phyloP scores from a whole-genome alignment of 2,888 invertebrate genomes.

The Melanophora roralis region DNA sequence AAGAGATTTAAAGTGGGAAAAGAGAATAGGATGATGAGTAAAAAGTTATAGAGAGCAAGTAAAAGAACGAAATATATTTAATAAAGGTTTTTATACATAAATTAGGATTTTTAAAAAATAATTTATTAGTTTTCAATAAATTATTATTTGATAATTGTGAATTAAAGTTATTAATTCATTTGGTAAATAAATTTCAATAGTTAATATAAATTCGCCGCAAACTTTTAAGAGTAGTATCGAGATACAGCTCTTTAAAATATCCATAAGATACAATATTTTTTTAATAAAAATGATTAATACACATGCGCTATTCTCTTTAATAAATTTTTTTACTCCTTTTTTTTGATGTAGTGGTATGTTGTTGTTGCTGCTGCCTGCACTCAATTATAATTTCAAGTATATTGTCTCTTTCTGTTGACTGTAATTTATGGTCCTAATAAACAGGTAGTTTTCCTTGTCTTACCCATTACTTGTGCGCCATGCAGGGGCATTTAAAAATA shows the following conservation, averaged over 20 bases:
- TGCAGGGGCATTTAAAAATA: conserved; percentile 47
- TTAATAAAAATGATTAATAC: conserved; percentile 41
- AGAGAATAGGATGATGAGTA: too few relatives aligned
- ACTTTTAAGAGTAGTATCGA: background rate
- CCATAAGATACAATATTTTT: too few relatives aligned
- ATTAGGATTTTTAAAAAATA: too few relatives aligned
- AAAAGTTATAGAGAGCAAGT: background rate
- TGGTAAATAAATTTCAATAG: too few relatives aligned
- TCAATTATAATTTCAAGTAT: background rate
- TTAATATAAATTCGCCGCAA: conserved; percentile 61
- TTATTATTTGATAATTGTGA: too few relatives aligned
- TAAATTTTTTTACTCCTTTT: background rate
- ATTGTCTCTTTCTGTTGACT: conserved; percentile 54
- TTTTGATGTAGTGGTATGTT: background rate
- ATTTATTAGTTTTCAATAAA: too few relatives aligned
- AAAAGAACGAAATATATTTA: background rate
- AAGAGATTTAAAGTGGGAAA: background rate
- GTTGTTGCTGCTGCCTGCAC: conserved; percentile 27
- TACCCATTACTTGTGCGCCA: conserved; percentile 22
- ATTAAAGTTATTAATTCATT: too few relatives aligned
- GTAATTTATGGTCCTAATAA: conserved; percentile 43
- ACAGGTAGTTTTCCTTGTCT: conserved; percentile 61
- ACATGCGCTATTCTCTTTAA: conserved; percentile 60
- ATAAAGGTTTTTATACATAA: too few relatives aligned
- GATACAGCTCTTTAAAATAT: too few relatives aligned